Base-by-base conservation (phyloP, 2,113 vertebrate genomes). In the Gila orcuttii region DNA sequence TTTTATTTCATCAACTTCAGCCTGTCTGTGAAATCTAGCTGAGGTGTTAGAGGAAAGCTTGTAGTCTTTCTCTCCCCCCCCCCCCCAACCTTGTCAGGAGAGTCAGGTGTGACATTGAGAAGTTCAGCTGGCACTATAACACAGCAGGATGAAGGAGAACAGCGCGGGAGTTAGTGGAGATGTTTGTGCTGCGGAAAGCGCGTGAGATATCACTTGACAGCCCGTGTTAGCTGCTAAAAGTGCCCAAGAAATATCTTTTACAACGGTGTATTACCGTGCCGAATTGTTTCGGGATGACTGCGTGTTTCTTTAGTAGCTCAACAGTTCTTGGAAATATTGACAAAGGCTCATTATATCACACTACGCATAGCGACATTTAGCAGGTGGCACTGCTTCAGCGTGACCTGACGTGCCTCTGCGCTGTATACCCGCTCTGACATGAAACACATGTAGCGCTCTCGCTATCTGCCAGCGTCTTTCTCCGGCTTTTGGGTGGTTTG, bases 1-100 rank as follows among this genome's bases (percentile, higher is more conserved):
- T 91, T 91, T 90, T 91, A 86, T 91, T 89, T 86, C 87, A 89
- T 90, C 88, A 90, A 90, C 90, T 90, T 89, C 87, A 88, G 86
- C 84, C 71, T 82, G 85, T 82, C 74, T 60, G 75, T 86, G 83
- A 86, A 86, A 83, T 57, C 50, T 77, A 88, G 85, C 89, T 89
- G 83, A 85, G 83, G 86, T 87, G 86, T 87, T 83, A 57, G 50
- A 85, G 68, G 50, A 66, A 86, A 33, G 85, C 71, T 50, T 66
- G 85, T 75, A 76, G 79, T 82, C 77, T 82, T 76, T 82, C 33
- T 3, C 33, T 3, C 33, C 33, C 33, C 4, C 36, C 36, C 36
- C 36, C 3, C 42, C 42, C 42, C 79, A 57, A 86, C 69, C 57
- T 59, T 77, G 87, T 85, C 87, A 79, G 45, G 73, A 76, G 83